These are phyloP conservation scores for Megalurothrips usitatus DNA, from an alignment of 2,888 invertebrate genomes.

Conservation along the genomic window DNA sequence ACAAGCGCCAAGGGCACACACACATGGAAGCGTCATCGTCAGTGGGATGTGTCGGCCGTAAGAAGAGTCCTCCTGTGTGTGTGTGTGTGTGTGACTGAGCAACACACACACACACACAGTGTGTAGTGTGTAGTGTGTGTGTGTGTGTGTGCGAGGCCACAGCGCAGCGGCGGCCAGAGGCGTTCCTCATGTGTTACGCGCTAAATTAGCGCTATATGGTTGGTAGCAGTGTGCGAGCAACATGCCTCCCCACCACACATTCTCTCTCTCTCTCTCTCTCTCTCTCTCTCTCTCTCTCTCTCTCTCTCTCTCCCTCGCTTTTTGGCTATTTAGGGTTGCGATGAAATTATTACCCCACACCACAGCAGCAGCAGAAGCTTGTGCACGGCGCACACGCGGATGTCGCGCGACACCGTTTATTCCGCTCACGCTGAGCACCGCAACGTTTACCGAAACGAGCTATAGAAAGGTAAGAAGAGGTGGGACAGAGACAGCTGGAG, in stretches of 20 bases:
- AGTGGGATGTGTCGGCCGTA: neutral
- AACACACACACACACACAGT: neutral
- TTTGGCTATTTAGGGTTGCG: slow-evolving; percentile 24
- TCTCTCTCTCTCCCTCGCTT: neutral
- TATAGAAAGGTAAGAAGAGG: too few species aligned
- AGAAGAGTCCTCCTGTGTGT: neutral
- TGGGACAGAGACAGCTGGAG: too few species aligned
- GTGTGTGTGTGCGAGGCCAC: slow-evolving; percentile 10
- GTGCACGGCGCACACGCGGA: too few species aligned
- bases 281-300: neutral
- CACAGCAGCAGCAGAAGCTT: neutral
- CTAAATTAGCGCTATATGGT: slow-evolving; percentile 23
- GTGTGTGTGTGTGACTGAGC: neutral
- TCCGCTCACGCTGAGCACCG: too few species aligned
- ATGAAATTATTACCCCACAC: slow-evolving; percentile 7
- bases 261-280: neutral
- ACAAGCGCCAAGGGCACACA: too few species aligned
- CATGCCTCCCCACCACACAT: too few species aligned
- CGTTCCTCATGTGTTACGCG: slow-evolving; percentile 11
- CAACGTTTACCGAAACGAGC: too few species aligned
- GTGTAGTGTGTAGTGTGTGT: neutral
- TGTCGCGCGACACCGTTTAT: too few species aligned
- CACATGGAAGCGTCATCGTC: neutral
- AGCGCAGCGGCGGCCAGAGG: neutral
- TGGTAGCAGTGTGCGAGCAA: slow-evolving; percentile 1